Conservation (phyloP, 1,140 invertebrate species). For the Magallana angulata region DNA sequence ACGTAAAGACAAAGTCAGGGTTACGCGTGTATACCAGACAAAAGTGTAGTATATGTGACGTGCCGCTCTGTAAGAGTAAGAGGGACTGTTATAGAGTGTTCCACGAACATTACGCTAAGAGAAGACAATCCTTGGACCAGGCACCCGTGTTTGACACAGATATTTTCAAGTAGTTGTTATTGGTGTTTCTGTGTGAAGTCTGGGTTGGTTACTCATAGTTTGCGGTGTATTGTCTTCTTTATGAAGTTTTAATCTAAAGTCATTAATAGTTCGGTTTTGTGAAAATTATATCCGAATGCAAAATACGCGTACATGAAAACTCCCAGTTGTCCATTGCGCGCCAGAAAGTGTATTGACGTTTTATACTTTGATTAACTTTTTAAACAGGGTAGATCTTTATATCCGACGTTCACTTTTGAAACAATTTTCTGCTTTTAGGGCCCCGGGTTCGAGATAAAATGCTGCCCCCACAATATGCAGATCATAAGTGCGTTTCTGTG, state of each 20-base stretch:
- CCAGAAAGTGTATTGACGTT: too few species aligned
- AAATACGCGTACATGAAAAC: too few species aligned
- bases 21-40: slow-evolving; percentile 29
- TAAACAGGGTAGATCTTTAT: background rate
- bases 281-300: too few species aligned
- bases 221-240: background rate
- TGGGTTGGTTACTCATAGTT: background rate
- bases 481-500: slow-evolving; percentile 20
- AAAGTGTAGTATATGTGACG: slow-evolving; percentile 40
- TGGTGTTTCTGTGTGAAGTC: too few species aligned
- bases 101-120: slow-evolving; percentile 14
- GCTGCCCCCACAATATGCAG: slow-evolving; percentile 23
- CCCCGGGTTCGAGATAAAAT: slow-evolving; percentile 16
- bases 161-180: background rate
- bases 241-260: too few species aligned
- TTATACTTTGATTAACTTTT: too few species aligned
- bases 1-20: slow-evolving; percentile 39
- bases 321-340: too few species aligned
- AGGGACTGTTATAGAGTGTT: slow-evolving; percentile 30
- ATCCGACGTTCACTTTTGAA: background rate
- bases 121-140: background rate
- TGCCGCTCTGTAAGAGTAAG: slow-evolving; percentile 34
- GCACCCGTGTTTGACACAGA: background rate
- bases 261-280: too few species aligned
- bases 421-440: slow-evolving; percentile 27